A percentile compares a stretch with the other conserved stretches of the same genome.
These are phyloP conservation scores for Margarornis squamiger DNA, from an alignment of 2,797 vertebrate species.

Conservation along the genomic window DNA sequence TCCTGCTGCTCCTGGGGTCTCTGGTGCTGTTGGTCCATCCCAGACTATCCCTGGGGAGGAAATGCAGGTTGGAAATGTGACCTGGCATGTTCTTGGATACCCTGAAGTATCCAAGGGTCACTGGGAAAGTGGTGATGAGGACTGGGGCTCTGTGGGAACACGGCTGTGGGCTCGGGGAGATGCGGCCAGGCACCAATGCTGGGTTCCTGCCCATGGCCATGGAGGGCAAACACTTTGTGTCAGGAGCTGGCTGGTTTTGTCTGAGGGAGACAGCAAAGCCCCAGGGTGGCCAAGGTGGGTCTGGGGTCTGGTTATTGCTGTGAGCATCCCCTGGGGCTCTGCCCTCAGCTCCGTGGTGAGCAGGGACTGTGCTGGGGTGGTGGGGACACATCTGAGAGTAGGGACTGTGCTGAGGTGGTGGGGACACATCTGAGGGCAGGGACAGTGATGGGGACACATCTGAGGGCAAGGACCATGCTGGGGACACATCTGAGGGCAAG, in stretches of 20 bases:
- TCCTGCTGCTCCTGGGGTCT: neutral
- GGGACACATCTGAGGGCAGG: no score
- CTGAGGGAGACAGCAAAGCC: neutral
- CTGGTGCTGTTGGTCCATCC: rapidly evolving
- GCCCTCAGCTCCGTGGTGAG: no score
- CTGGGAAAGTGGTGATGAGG: neutral
- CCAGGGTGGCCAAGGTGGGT: neutral
- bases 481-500: no score
- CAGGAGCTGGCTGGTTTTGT: neutral
- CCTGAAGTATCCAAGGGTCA: neutral
- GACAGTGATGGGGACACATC: no score
- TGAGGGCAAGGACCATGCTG: no score
- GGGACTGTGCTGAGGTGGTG: no score
- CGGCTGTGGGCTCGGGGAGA: rapidly evolving
- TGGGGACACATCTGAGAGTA: no score
- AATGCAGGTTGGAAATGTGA: neutral
- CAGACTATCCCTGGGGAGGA: neutral
- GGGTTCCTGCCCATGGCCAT: neutral
- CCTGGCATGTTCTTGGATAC: rapidly evolving
- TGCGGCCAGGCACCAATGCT: no score
- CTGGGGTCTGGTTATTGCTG: neutral
- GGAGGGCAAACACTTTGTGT: neutral
- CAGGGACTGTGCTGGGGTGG: no score
- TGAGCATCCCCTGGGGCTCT: no score
- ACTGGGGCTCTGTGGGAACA: neutral